These are phyloP conservation scores for Delichon dasypus DNA, from an alignment of 2,797 vertebrate species.

Conservation along the genomic window DNA sequence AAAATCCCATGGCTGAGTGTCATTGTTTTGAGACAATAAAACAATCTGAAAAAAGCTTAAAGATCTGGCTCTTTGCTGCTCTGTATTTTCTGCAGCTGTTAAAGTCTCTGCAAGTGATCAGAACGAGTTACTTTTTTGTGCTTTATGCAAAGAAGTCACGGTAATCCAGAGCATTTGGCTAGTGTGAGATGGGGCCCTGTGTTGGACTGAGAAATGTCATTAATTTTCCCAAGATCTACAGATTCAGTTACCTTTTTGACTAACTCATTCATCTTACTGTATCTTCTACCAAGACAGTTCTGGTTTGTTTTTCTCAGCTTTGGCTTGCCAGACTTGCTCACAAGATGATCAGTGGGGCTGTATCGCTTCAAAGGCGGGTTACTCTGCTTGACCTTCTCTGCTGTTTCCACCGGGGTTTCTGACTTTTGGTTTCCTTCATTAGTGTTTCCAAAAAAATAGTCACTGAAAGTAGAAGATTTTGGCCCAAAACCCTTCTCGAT, in stretches of 20 bases:
- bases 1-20: not conserved
- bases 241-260: constrained; percentile 78
- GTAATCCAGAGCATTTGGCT: not conserved
- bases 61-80: not conserved
- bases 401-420: constrained; percentile 4
- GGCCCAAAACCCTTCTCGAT: constrained; percentile 75
- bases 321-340: constrained; percentile 7
- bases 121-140: not conserved
- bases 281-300: constrained; percentile 73
- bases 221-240: not conserved
- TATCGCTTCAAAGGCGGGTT: not conserved
- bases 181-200: not conserved
- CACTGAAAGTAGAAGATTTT: constrained; percentile 46
- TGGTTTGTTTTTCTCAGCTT: constrained; percentile 48
- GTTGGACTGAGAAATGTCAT: not conserved
- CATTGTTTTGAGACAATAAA: not conserved
- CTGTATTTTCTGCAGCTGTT: not conserved
- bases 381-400: constrained; percentile 32
- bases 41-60: not conserved
- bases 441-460: constrained; percentile 21
- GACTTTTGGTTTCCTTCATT: not conserved
- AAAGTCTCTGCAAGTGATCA: not conserved
- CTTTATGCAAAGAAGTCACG: not conserved
- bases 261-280: constrained; percentile 75
- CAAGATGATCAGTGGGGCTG: not conserved